Evolutionary conservation across 2,113 vertebrate genomes (phyloP).

Genomic region (Brachypodius melanocephalos): DNA sequence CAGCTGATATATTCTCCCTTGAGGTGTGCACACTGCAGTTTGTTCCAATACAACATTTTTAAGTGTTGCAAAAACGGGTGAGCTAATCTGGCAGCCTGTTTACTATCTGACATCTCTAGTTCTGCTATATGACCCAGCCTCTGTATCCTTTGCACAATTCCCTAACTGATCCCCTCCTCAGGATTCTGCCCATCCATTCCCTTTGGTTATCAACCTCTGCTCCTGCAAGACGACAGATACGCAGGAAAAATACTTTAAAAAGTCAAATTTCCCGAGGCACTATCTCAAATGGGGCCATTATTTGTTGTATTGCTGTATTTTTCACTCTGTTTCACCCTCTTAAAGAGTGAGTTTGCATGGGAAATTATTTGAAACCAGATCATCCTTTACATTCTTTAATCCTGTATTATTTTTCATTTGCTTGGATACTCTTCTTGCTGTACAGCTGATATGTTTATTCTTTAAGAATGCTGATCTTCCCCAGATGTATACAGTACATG

Average conservation of each 20-base stretch:
- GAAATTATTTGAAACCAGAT: background rate
- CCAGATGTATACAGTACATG: background rate
- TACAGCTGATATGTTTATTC: background rate
- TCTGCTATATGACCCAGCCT: background rate
- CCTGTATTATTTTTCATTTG: background rate
- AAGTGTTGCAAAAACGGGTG: background rate
- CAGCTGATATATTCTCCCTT: background rate
- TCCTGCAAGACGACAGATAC: background rate
- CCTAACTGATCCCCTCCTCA: background rate
- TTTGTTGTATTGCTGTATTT: background rate
- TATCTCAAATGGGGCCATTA: background rate
- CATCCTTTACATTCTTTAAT: background rate
- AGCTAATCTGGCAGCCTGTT: background rate
- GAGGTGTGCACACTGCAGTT: background rate
- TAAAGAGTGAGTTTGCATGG: background rate
- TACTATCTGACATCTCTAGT: background rate
- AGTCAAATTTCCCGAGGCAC: background rate
- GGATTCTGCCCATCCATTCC: background rate
- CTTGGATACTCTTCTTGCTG: background rate
- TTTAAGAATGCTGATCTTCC: background rate
- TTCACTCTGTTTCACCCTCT: background rate
- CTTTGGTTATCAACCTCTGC: conserved; percentile 14
- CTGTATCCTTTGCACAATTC: background rate
- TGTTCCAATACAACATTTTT: background rate
- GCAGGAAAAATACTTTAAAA: conserved; percentile 5